Conservation (phyloP, 2,797 vertebrate species). For the Alcedo atthis region DNA sequence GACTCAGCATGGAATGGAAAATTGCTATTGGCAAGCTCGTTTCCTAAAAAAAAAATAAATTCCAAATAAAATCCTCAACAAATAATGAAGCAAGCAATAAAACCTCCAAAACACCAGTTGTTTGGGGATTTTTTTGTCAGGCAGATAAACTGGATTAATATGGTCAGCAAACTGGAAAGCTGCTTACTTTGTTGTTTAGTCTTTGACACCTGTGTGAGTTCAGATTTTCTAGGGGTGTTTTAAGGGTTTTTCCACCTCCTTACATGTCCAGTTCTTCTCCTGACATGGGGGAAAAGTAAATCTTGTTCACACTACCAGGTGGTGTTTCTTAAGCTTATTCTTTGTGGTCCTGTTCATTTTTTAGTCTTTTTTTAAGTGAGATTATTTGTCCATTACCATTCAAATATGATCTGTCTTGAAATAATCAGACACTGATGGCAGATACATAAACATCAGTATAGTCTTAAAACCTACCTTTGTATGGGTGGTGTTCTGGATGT, state of each 20-base stretch:
- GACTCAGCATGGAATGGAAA: background rate
- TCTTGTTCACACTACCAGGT: no score
- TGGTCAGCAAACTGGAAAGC: background rate
- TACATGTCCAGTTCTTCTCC: background rate
- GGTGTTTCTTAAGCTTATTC: background rate
- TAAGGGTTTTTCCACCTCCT: background rate
- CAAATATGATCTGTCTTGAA: background rate
- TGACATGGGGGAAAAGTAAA: background rate
- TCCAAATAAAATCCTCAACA: background rate
- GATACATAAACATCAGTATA: accelerated
- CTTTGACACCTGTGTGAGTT: background rate
- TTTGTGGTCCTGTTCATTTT: background rate
- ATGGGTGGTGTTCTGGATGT: background rate
- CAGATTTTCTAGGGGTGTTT: background rate
- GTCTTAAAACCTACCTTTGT: background rate
- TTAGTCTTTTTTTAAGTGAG: background rate
- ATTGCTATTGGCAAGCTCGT: background rate
- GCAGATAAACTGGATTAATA: background rate
- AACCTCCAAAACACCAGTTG: background rate
- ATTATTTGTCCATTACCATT: background rate
- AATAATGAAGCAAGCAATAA: background rate
- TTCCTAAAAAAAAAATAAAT: background rate
- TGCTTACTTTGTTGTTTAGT: background rate
- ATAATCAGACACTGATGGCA: background rate
- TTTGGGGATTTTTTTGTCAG: background rate